Percentiles rank a stretch among this genome's conserved stretches.
Evolutionary conservation across 1,140 invertebrate genomes (phyloP).

Genomic region (Propsilocerus akamusi): DNA sequence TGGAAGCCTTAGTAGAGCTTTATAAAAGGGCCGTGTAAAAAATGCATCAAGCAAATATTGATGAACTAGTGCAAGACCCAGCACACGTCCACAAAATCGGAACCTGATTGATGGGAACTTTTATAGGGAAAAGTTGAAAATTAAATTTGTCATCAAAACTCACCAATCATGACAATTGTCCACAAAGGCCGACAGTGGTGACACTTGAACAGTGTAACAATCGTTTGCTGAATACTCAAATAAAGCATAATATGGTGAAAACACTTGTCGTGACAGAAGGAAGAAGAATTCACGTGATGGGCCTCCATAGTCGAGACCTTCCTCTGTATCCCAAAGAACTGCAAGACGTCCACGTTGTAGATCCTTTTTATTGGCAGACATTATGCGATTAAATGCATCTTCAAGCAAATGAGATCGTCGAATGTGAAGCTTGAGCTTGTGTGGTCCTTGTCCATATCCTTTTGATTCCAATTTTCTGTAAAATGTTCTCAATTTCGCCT

Average conservation of each 20-base stretch:
- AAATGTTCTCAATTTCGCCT: constrained; percentile 87
- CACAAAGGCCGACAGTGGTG: constrained; percentile 94
- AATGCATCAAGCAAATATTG: constrained; percentile 93
- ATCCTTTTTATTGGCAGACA: constrained; percentile 90
- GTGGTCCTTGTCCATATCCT: constrained; percentile 89
- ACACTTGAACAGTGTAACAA: constrained; percentile 94
- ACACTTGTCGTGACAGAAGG: constrained; percentile 82
- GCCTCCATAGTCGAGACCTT: constrained; percentile 93
- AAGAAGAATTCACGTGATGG: constrained; percentile 96
- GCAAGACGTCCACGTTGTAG: constrained; percentile 87
- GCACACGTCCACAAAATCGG: constrained; percentile 81
- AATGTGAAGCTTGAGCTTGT: constrained; percentile 93
- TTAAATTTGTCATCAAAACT: not conserved
- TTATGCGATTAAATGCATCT: constrained; percentile 91
- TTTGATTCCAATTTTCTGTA: constrained; percentile 90
- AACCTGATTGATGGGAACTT: constrained; percentile 50
- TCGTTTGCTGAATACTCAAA: constrained; percentile 98
- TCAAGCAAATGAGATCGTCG: constrained; percentile 82
- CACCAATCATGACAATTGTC: constrained; percentile 94
- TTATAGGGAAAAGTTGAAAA: not conserved
- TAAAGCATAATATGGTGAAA: constrained; percentile 95
- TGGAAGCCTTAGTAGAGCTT: constrained; percentile 74
- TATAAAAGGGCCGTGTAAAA: constrained; percentile 94
- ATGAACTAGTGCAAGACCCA: constrained; percentile 87
- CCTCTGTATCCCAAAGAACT: constrained; percentile 89